Percentiles rank a stretch among this genome's conserved stretches.
These are phyloP conservation scores for Neogobius melanostomus DNA, from an alignment of 2,113 vertebrate species.

Conservation along the genomic window DNA sequence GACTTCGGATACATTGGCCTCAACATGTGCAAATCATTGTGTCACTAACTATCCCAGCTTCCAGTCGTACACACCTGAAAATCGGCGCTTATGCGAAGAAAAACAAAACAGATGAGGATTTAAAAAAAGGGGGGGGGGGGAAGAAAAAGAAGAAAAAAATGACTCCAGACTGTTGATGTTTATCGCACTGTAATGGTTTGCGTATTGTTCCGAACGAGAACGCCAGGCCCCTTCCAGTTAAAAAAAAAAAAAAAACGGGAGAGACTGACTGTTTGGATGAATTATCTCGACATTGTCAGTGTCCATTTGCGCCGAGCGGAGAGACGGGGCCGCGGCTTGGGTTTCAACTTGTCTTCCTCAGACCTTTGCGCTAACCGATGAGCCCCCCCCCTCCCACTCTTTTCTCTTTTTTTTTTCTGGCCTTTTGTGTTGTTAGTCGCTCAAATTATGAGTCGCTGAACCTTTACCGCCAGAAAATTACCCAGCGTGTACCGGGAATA, in stretches of 20 bases:
- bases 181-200: conserved; percentile 62
- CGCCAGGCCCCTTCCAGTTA: conserved; percentile 61
- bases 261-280: conserved; percentile 77
- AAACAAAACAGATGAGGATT: conserved; percentile 28
- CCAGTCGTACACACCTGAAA: conserved; percentile 51
- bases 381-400: conserved; percentile 16
- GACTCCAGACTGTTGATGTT: conserved; percentile 53
- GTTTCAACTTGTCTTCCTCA: conserved; percentile 72
- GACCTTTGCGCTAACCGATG: conserved; percentile 70
- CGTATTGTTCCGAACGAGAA: conserved; percentile 59
- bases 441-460: conserved; percentile 82
- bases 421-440: conserved; percentile 74
- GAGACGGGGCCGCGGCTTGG: conserved; percentile 58
- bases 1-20: conserved; percentile 41
- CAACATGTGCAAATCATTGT: conserved; percentile 63
- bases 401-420: conserved; percentile 4
- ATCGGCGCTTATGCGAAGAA: conserved; percentile 32
- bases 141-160: conserved; percentile 10
- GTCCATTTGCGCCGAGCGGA: conserved; percentile 71
- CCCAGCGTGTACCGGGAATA: conserved; percentile 64
- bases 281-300: conserved; percentile 79
- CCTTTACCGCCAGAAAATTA: conserved; percentile 80
- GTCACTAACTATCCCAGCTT: conserved; percentile 50
- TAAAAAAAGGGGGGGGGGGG: too few relatives aligned
- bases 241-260: conserved; percentile 59